These are phyloP conservation scores for Balanococcus diminutus DNA, from an alignment of 2,888 invertebrate species.

Conservation along the genomic window DNA sequence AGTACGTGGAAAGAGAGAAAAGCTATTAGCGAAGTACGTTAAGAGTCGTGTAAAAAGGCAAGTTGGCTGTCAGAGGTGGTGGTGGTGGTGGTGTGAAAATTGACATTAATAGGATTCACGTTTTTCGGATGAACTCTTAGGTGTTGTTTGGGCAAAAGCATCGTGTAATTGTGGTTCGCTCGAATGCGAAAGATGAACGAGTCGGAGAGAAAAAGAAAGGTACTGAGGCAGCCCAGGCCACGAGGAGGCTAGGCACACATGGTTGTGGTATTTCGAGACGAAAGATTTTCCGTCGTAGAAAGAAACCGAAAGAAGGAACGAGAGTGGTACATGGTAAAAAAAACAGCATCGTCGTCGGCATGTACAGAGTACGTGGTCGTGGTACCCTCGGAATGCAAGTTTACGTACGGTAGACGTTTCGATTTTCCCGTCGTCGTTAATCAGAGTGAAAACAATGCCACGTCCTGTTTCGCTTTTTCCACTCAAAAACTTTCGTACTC, in stretches of 20 bases:
- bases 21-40: constrained; percentile 19
- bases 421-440: constrained; percentile 46
- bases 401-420: constrained; percentile 45
- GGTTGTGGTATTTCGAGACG: neutral
- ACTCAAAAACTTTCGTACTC: neutral
- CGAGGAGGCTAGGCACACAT: neutral
- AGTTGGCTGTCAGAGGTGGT: neutral
- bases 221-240: neutral
- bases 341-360: neutral
- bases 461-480: constrained; percentile 11
- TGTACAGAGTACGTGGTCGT: neutral
- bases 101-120: constrained; percentile 41
- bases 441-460: constrained; percentile 39
- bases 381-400: constrained; percentile 16
- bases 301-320: neutral
- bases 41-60: neutral
- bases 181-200: neutral
- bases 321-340: neutral
- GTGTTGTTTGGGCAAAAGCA: neutral
- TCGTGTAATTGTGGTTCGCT: neutral
- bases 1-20: neutral
- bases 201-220: neutral
- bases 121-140: constrained; percentile 26
- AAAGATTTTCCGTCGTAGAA: neutral
- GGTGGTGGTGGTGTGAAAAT: neutral